Evolutionary conservation across 2,113 vertebrate species (phyloP), one percentile per base, ranked within the genome.

Genomic region (Calidris pygmaea): DNA sequence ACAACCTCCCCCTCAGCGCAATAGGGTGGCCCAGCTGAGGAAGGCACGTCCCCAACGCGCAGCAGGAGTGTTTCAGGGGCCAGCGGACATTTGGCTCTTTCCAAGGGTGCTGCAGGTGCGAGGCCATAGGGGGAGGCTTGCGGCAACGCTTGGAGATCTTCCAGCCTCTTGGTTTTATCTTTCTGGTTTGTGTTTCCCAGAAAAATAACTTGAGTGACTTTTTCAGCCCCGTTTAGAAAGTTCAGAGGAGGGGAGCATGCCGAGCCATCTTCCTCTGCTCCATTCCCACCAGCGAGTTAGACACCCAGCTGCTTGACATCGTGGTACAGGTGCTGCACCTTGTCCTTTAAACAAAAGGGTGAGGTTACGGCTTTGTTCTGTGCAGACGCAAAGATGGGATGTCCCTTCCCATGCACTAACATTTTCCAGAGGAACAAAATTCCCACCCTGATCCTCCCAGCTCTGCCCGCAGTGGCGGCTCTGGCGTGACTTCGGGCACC

Each of bases 31-130:
- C 32, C 14, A 39, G 52, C 52, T 5, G 10, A 62, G 70, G 59
- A 43, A 34, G 53, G 34, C 2, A 0, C 37, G 10, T 32, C 70
- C 43, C 15, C 1, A 0, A 3, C 0, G 14, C 10, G 2, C 14
- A 9, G 30, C 39, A 6, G 22, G 16, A 63, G 9, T 2, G 3
- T 18, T 68, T 26, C 5, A 2, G 62, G 26, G 17, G 12, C 1
- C 1, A 60, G 50, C 12, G 4, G 24, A 26, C 1, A 2, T 41
- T 47, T 27, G 45, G 37, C 41, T 39, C 24, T 35, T 47, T 21
- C 50, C 50, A 48, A n/a, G 55, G 35, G 16, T 12, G 20, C 45
- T 1, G 8, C 35, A 32, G 41, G 65, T 27, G 52, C 0, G 2
- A 50, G 81, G 35, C 43, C 5, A 3, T 1, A 13, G 14, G 29